Evolutionary conservation across 1,140 invertebrate species (phyloP).

Genomic region (Panulirus ornatus): DNA sequence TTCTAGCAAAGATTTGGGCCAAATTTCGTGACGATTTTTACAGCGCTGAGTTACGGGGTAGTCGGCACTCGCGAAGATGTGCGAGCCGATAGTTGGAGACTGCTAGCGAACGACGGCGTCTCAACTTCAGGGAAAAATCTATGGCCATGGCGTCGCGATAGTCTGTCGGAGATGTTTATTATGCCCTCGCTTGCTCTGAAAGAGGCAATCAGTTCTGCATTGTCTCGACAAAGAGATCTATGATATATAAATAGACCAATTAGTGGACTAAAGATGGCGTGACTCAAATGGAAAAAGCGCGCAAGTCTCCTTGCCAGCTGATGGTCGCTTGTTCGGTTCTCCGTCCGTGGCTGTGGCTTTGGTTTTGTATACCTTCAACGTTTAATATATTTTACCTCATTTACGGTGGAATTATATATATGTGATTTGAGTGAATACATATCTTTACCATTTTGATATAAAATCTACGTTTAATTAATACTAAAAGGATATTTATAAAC

Average conservation of each 20-base stretch:
- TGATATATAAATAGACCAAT: slow-evolving; percentile 28
- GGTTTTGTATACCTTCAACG: no score
- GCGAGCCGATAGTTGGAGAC: no score
- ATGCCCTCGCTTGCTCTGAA: slow-evolving; percentile 11
- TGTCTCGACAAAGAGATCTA: slow-evolving; percentile 26
- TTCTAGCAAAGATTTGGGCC: not conserved
- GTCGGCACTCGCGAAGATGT: not conserved
- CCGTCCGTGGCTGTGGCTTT: not conserved
- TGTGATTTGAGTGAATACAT: no score
- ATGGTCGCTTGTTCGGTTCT: slow-evolving; percentile 17
- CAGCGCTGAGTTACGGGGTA: not conserved
- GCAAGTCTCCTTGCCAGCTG: slow-evolving; percentile 13
- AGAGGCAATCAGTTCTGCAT: slow-evolving; percentile 49
- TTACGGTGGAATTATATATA: no score
- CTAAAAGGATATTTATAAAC: no score
- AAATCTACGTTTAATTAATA: no score
- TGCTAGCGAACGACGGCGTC: no score
- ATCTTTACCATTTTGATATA: no score
- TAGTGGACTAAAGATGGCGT: slow-evolving; percentile 31
- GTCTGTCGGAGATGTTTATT: slow-evolving; percentile 22
- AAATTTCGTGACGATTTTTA: not conserved
- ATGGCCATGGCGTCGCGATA: slow-evolving; percentile 12
- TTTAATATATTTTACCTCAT: no score
- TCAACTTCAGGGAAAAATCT: not conserved
- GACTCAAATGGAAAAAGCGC: slow-evolving; percentile 3